These are phyloP conservation scores for Anolis carolinensis DNA, from an alignment of 2,113 vertebrate genomes.

Conservation along the genomic window DNA sequence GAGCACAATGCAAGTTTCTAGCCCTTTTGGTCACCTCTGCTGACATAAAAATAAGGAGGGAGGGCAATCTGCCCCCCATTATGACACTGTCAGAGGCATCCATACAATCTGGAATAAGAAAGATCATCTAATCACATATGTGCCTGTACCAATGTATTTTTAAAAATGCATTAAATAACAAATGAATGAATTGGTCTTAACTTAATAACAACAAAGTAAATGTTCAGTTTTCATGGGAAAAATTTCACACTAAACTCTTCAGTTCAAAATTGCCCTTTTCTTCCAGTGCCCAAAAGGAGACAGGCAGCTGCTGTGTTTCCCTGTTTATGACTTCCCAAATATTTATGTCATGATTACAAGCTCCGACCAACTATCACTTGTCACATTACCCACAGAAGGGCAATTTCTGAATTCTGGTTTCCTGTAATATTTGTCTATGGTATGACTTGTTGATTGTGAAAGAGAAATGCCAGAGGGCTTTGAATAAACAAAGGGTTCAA, in stretches of 20 bases:
- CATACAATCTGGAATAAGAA: too few species aligned
- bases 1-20: too few species aligned
- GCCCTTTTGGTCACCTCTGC: too few species aligned
- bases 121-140: too few species aligned
- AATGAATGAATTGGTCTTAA: too few species aligned
- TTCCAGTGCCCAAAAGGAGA: conserved; percentile 8
- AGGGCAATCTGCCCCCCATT: too few species aligned
- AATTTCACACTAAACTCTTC: neutral
- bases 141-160: too few species aligned
- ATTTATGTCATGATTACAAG: neutral
- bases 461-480: neutral
- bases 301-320: neutral
- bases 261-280: neutral
- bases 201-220: too few species aligned
- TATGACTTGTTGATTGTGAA: neutral
- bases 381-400: accelerated
- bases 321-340: neutral
- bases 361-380: neutral
- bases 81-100: too few species aligned
- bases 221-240: neutral
- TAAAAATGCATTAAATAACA: too few species aligned
- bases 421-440: neutral
- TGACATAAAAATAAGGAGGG: too few species aligned
- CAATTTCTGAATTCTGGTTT: conserved; percentile 27
- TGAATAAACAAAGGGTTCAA: neutral